Evolutionary conservation across 1,140 invertebrate species (phyloP), one percentile per base, ranked within the genome.

Genomic region (Mya arenaria): DNA sequence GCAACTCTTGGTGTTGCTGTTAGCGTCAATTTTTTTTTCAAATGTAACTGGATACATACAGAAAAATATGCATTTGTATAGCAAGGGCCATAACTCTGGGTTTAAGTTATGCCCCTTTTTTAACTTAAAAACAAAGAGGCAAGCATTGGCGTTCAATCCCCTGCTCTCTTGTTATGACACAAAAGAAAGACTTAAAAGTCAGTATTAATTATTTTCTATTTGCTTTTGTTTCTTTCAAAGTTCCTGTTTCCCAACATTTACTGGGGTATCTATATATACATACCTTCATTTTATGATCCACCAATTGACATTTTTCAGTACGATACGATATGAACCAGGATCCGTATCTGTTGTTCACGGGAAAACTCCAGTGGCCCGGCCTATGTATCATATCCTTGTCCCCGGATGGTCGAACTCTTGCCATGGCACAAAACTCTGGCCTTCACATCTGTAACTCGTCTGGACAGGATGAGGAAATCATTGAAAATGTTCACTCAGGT

Each of bases 241-340:
- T 48, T 74, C 37, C n/a, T 37, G 23, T 25, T 13, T 13, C 10
- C 56, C 56, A 60, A 25, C 10, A 60, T 15, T 17, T 60, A 28
- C 28, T 17, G 28, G 23, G 25, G 25, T 19, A 13, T 10, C 25
- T 8, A 10, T 28, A 17, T 19, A 19, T 17, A 17, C 28, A 60
- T 25, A 17, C 25, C 19, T 73, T 73, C 10, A 52, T 52, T 52
- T 10, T 52, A 23, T 4, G 25, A 52, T 10, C 19, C 41, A 44
- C 19, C 41, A 17, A n/a, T 3, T 60, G 17, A 75, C 63, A 89
- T 69, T 86, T 94, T 94, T 25, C 93, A 97, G 96, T 97, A 89
- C 95, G 96, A 88, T 97, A 95, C 89, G 93, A 94, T 32, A 95
- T 95, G 90, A 96, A 96, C 3, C 96, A 97, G 92, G 96, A 96